Evolutionary conservation across 2,888 invertebrate species (phyloP), one percentile per base, ranked within the genome.

Genomic region (Drosophila peninsularis): DNA sequence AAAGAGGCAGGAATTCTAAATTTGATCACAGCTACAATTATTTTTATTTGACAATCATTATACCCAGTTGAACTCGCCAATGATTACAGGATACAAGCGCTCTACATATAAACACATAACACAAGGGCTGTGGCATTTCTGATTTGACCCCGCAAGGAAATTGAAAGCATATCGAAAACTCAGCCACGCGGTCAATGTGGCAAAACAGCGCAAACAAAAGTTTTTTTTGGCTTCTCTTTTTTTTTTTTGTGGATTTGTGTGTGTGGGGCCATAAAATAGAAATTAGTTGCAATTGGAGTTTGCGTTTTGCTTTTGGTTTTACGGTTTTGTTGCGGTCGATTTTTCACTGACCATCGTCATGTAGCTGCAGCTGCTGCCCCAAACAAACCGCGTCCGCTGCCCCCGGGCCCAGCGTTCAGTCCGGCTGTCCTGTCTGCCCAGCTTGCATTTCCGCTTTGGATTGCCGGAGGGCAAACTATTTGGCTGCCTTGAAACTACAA

Each of bases 221-320:
- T 57, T 58, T 67, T 65, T 36, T 27, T 39, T 41, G n/a, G 45
- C 37, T 57, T 65, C 52, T 21, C 45, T 50, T 45, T 39, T 42
- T 47, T 30, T 68, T 72, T 67, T 54, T 37, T 68, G 56, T 41
- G 47, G 45, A 32, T 39, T 30, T 60, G 24, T 55, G 47, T 61
- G 50, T 61, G 53, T 50, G 60, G 36, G 60, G 70, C 72, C 80
- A 83, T 83, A 88, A 83, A 83, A 87, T 77, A 83, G 85, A 88
- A 83, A 85, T 88, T 88, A 83, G 83, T 83, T 87, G 82, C 88
- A 83, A 87, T 87, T 83, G 74, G 71, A 83, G 83, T 87, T 85
- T 82, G 85, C 76, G 82, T 76, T 84, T 84, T 82, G 83, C 82
- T 85, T 73, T 87, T 82, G 88, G 71, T 69, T 84, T 78, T 74